Percentiles rank a stretch among this genome's conserved stretches.
Evolutionary conservation across 2,113 vertebrate genomes (phyloP).

Genomic region (Hippocampus zosterae): DNA sequence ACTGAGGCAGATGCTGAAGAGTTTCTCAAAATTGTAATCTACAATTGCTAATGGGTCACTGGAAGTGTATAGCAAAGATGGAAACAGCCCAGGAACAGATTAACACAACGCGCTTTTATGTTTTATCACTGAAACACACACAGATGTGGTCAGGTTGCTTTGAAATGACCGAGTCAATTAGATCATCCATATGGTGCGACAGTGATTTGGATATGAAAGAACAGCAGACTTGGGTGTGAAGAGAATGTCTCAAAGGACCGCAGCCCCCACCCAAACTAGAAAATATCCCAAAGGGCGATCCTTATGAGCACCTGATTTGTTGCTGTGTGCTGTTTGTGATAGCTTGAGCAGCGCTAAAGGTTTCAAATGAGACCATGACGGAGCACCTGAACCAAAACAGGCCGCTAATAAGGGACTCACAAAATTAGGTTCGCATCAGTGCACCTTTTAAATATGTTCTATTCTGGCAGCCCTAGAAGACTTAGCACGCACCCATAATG

Average conservation of each 20-base stretch:
- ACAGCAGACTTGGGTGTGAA: conserved; percentile 41
- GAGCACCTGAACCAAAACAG: conserved; percentile 52
- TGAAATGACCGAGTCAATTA: conserved; percentile 74
- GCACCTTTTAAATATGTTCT: conserved; percentile 11
- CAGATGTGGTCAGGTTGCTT: conserved; percentile 50
- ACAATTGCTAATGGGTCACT: conserved; percentile 66
- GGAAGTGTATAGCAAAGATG: conserved; percentile 45
- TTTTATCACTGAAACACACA: conserved; percentile 74
- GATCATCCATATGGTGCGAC: conserved; percentile 67
- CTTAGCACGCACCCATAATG: not conserved
- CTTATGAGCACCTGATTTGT: conserved; percentile 62
- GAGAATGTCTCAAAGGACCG: conserved; percentile 60
- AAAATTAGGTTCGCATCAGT: conserved; percentile 43
- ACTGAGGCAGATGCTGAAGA: conserved; percentile 64
- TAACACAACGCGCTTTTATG: conserved; percentile 70
- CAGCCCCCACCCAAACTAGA: conserved; percentile 26
- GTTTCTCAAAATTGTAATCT: conserved; percentile 66
- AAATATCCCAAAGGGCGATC: conserved; percentile 50
- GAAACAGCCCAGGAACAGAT: conserved; percentile 60
- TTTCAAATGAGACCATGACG: conserved; percentile 43
- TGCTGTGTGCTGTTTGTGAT: conserved; percentile 38
- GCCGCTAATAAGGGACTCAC: conserved; percentile 34
- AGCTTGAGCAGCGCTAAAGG: conserved; percentile 34
- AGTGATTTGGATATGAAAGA: conserved; percentile 68
- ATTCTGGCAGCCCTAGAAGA: conserved; percentile 12